Percentiles rank a stretch among this genome's conserved stretches.
Evolutionary conservation across 2,888 invertebrate species (phyloP).

Genomic region (Pseudococcus jackbeardsleyi): DNA sequence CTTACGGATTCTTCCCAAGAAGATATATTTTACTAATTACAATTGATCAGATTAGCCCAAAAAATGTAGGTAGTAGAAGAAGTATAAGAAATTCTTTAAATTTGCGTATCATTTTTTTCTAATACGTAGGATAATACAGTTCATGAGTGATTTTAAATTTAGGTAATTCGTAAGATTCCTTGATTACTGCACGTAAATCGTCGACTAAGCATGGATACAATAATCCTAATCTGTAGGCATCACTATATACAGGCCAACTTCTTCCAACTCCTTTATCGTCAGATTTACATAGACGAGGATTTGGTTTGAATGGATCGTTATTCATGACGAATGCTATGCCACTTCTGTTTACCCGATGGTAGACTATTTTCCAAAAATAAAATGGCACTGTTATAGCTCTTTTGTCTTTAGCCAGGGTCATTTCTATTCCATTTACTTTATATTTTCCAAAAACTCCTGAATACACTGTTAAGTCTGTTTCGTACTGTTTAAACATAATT

Average conservation of each 20-base stretch:
- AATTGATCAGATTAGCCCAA: too few species aligned
- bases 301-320: not conserved
- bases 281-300: not conserved
- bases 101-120: not conserved
- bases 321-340: constrained; percentile 20
- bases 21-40: too few species aligned
- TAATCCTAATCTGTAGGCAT: not conserved
- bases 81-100: too few species aligned
- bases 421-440: not conserved
- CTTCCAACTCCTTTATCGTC: not conserved
- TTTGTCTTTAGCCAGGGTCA: not conserved
- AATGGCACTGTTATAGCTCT: not conserved
- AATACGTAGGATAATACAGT: not conserved
- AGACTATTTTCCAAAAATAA: constrained; percentile 11
- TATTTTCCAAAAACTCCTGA: not conserved
- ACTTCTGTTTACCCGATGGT: not conserved
- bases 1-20: too few species aligned
- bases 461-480: not conserved
- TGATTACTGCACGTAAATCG: not conserved
- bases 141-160: not conserved
- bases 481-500: not conserved
- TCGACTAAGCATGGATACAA: not conserved
- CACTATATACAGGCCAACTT: not conserved
- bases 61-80: too few species aligned
- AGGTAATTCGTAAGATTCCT: not conserved